Evolutionary conservation across 2,797 vertebrate species (phyloP).

Genomic region (Catostomus latipinnis): DNA sequence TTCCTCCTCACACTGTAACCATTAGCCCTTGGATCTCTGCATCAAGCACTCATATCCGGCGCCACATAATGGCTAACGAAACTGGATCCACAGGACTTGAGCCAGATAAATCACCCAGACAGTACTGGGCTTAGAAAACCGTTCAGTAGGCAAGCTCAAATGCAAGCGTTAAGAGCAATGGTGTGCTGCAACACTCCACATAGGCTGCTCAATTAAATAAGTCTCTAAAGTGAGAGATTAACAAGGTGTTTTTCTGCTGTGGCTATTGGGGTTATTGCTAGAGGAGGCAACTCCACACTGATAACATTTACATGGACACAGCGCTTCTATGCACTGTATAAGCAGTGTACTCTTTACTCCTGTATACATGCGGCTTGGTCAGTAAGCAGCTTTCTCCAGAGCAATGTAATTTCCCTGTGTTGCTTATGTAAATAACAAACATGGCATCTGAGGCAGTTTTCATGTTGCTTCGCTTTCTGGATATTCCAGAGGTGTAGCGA

Average conservation of each 20-base stretch:
- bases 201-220: slow-evolving; percentile 41
- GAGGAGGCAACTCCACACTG: not conserved
- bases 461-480: too few species aligned
- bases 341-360: too few species aligned
- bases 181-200: slow-evolving; percentile 35
- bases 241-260: slow-evolving; percentile 1
- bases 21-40: slow-evolving; percentile 74
- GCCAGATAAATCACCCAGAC: slow-evolving; percentile 70
- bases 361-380: too few species aligned
- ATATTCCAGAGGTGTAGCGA: too few species aligned
- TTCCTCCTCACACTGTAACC: slow-evolving; percentile 78
- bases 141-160: slow-evolving; percentile 62
- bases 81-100: slow-evolving; percentile 70
- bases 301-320: not conserved
- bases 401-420: too few species aligned
- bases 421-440: too few species aligned
- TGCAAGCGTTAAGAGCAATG: slow-evolving; percentile 50
- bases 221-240: slow-evolving; percentile 5
- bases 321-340: too few species aligned
- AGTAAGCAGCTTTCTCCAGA: too few species aligned
- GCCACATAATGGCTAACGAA: slow-evolving; percentile 79
- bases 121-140: slow-evolving; percentile 64
- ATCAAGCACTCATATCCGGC: slow-evolving; percentile 76
- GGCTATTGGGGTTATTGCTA: not conserved
- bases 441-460: too few species aligned